Percentiles rank a stretch among this genome's conserved stretches.
These are phyloP conservation scores for Nasonia giraulti DNA, from an alignment of 1,140 invertebrate species.

Conservation along the genomic window DNA sequence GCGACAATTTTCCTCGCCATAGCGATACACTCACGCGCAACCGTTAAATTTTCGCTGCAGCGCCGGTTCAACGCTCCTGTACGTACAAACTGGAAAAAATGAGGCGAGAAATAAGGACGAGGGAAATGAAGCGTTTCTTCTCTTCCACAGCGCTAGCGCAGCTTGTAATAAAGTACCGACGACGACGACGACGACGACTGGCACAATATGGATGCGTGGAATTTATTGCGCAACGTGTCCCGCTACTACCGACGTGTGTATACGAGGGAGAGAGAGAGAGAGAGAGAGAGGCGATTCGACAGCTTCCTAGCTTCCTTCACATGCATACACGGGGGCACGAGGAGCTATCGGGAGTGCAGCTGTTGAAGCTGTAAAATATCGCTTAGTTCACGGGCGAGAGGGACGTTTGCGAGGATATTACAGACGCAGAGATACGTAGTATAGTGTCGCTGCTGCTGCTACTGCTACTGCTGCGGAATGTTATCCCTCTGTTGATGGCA, in stretches of 20 bases:
- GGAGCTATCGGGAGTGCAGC: slow-evolving; percentile 4
- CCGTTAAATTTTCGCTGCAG: too few species aligned
- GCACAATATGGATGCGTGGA: not conserved
- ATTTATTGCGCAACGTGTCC: slow-evolving; percentile 11
- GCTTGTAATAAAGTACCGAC: not conserved
- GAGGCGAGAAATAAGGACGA: not conserved
- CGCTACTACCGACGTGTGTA: not conserved
- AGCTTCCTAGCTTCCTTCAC: not conserved
- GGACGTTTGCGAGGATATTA: slow-evolving; percentile 15
- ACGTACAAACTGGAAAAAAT: not conserved
- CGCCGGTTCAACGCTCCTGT: too few species aligned
- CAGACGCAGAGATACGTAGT: not conserved
- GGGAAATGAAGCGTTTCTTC: not conserved
- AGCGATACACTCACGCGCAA: too few species aligned
- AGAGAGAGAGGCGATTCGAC: not conserved
- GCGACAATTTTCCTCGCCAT: not conserved
- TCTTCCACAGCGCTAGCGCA: not conserved
- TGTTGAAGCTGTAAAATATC: slow-evolving; percentile 19
- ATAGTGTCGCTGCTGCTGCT: not conserved
- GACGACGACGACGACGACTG: not conserved
- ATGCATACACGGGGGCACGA: not conserved
- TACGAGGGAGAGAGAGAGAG: too few species aligned
- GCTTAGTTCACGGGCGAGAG: not conserved
- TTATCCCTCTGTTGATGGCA: not conserved
- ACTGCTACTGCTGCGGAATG: not conserved